phyloP scores from a whole-genome alignment of 2,113 vertebrate species.

The Brachypodius melanocephalos region DNA sequence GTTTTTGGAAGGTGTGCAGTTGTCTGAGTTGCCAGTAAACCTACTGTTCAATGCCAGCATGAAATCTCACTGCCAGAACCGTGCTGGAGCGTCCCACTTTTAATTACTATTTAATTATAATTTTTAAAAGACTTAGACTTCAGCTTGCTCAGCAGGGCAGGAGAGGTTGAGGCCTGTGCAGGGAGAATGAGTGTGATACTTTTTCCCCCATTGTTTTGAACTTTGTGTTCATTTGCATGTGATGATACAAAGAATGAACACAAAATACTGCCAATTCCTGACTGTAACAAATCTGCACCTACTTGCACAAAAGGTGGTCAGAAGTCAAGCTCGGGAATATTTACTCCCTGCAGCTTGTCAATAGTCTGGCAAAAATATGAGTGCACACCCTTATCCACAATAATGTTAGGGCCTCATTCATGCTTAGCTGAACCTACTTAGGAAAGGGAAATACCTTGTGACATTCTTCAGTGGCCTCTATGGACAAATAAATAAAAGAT shows the following conservation, averaged over 20 bases:
- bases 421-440: not conserved
- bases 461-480: slow-evolving; percentile 10
- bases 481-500: slow-evolving; percentile 48
- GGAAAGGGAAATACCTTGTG: slow-evolving; percentile 42
- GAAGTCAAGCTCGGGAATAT: not conserved
- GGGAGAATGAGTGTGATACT: not conserved
- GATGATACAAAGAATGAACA: not conserved
- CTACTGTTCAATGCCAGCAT: not conserved
- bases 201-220: not conserved
- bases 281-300: not conserved
- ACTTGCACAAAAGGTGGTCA: not conserved
- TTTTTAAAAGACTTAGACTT: not conserved
- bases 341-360: not conserved
- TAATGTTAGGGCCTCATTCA: not conserved
- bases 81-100: not conserved
- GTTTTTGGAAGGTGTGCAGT: not conserved
- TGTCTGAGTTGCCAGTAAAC: not conserved
- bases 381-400: not conserved
- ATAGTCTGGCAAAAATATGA: not conserved
- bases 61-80: not conserved
- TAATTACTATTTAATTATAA: not conserved
- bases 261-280: slow-evolving; percentile 1
- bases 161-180: not conserved
- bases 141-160: not conserved
- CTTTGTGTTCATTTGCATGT: not conserved